These are phyloP conservation scores for Glyptemys insculpta DNA, from an alignment of 2,797 vertebrate species.

Conservation along the genomic window DNA sequence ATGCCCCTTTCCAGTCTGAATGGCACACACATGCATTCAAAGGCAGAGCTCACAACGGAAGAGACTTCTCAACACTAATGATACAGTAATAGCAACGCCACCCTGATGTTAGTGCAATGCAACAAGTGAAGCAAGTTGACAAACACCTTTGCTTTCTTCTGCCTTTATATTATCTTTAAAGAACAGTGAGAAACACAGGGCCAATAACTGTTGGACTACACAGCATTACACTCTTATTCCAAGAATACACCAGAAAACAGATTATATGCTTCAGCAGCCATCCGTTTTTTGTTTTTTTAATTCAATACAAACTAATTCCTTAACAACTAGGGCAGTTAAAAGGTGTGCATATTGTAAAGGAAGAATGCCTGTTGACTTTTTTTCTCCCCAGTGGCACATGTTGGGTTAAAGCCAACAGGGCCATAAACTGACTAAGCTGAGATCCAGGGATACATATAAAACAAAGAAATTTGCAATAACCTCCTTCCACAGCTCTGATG, in stretches of 20 bases:
- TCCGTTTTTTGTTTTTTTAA: conserved; percentile 13
- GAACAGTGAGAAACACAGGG: not conserved
- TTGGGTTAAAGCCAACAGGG: conserved; percentile 13
- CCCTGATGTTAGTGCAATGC: conserved; percentile 28
- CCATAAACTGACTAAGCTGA: conserved; percentile 36
- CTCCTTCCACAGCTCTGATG: conserved; percentile 1
- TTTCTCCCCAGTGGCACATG: not conserved
- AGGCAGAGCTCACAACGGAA: not conserved
- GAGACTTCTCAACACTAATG: not conserved
- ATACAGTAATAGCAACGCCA: not conserved
- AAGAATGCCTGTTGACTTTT: conserved; percentile 30
- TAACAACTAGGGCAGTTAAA: conserved; percentile 78
- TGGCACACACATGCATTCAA: not conserved
- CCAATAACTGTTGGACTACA: conserved; percentile 29
- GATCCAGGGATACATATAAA: not conserved
- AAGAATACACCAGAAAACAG: conserved; percentile 49
- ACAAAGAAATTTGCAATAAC: not conserved
- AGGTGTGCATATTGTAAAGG: conserved; percentile 33
- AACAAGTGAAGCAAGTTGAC: conserved; percentile 42
- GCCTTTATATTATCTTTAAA: not conserved
- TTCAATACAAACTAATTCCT: conserved; percentile 67
- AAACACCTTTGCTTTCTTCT: not conserved
- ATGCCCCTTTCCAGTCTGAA: not conserved
- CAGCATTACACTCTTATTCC: conserved; percentile 2
- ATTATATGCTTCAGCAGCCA: conserved; percentile 72